These are phyloP conservation scores for Corella eumyota DNA, from an alignment of 23 tunicate species.

Conservation along the genomic window DNA sequence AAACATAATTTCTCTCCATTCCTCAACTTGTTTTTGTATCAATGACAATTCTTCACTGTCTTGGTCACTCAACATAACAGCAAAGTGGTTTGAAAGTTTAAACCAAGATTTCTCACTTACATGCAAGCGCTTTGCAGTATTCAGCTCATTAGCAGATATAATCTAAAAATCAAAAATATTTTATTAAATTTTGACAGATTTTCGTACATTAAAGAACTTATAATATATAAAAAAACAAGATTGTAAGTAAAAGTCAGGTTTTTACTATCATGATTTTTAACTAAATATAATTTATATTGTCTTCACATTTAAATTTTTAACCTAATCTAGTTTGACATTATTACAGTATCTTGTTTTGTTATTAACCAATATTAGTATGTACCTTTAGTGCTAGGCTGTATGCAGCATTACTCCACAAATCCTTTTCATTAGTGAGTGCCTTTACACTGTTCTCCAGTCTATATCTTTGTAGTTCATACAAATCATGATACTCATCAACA, in stretches of 20 bases:
- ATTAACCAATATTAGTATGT: not conserved
- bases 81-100: conserved; percentile 49
- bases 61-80: conserved; percentile 53
- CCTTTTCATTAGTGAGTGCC: conserved; percentile 6
- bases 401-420: conserved; percentile 30
- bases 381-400: conserved; percentile 67
- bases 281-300: too few species aligned
- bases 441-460: conserved; percentile 2
- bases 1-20: conserved; percentile 70
- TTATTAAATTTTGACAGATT: too few species aligned
- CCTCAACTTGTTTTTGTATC: conserved; percentile 49
- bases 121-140: conserved; percentile 61
- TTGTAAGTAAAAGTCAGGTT: too few species aligned
- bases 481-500: conserved; percentile 66
- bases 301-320: too few species aligned
- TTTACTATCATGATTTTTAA: too few species aligned
- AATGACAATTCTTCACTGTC: conserved; percentile 50
- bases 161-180: conserved; percentile 40
- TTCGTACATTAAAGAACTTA: too few species aligned
- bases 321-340: too few species aligned
- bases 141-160: conserved; percentile 40
- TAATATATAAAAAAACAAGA: too few species aligned
- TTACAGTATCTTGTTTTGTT: too few species aligned
- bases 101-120: conserved; percentile 86
- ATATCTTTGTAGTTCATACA: conserved; percentile 83